Percentiles rank a stretch among this genome's conserved stretches.
Evolutionary conservation across 2,113 vertebrate species (phyloP).

Genomic region (Callipepla squamata): DNA sequence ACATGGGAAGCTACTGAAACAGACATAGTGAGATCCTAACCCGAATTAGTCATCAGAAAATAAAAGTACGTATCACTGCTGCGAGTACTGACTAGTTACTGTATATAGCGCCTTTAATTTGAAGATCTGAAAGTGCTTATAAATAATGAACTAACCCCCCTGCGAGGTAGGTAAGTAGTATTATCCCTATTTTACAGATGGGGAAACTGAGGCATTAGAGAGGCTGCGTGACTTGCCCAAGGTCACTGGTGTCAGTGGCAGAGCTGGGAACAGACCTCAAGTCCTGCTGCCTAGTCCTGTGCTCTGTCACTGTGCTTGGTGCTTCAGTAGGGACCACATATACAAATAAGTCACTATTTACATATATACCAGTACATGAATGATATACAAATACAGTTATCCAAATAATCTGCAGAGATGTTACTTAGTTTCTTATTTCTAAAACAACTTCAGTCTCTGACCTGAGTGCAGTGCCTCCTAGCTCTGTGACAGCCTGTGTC

Average conservation of each 20-base stretch:
- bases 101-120: slow-evolving; percentile 57
- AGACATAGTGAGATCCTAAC: slow-evolving; percentile 23
- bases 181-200: slow-evolving; percentile 73
- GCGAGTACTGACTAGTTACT: neutral
- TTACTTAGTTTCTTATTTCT: neutral
- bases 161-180: slow-evolving; percentile 67
- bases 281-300: neutral
- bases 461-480: slow-evolving; percentile 19
- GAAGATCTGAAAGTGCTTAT: slow-evolving; percentile 55
- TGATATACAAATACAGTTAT: neutral
- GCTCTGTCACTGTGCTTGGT: neutral
- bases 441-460: slow-evolving; percentile 23
- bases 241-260: slow-evolving; percentile 41
- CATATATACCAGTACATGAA: neutral
- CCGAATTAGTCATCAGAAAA: slow-evolving; percentile 57
- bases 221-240: slow-evolving; percentile 65
- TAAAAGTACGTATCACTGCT: slow-evolving; percentile 12
- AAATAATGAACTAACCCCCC: slow-evolving; percentile 54
- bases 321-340: neutral
- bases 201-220: slow-evolving; percentile 63
- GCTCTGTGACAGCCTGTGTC: neutral
- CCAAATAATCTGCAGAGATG: neutral
- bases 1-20: neutral
- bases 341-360: neutral
- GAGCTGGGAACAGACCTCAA: neutral